Conservation (phyloP, 2,113 vertebrate species). For the Typhlomys cinereus region DNA sequence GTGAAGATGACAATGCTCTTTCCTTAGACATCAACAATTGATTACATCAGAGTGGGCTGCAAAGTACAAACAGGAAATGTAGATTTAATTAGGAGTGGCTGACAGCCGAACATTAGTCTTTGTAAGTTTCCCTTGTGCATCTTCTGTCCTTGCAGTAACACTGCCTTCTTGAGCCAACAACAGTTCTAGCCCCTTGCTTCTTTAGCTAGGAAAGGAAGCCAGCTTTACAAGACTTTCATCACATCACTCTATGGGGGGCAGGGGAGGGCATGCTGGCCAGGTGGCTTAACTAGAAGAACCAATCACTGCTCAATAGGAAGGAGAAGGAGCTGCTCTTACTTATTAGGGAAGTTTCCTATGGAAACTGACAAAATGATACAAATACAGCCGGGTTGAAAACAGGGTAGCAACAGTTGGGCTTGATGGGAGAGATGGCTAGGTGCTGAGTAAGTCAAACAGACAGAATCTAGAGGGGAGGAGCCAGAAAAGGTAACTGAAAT, state of each 20-base stretch:
- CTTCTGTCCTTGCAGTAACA: neutral
- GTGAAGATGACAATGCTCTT: neutral
- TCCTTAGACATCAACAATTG: neutral
- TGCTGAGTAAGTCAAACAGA: neutral
- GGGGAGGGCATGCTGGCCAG: no score
- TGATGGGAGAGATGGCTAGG: neutral
- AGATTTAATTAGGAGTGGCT: neutral
- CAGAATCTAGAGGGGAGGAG: neutral
- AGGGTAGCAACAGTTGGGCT: no score
- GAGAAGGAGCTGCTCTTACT: neutral
- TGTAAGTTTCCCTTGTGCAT: neutral
- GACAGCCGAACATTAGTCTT: rapidly evolving
- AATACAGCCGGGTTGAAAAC: neutral
- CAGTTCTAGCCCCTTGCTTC: neutral
- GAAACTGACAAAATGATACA: neutral
- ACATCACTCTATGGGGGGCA: neutral
- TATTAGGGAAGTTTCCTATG: neutral
- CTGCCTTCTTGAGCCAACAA: neutral
- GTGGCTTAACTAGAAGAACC: neutral
- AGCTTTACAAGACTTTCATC: neutral
- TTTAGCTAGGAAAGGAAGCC: no score
- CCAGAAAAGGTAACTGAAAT: neutral
- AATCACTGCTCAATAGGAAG: neutral
- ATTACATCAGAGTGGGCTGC: neutral
- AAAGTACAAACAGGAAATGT: neutral